Evolutionary conservation across 1,140 invertebrate species (phyloP).

Genomic region (Aricia agestis): DNA sequence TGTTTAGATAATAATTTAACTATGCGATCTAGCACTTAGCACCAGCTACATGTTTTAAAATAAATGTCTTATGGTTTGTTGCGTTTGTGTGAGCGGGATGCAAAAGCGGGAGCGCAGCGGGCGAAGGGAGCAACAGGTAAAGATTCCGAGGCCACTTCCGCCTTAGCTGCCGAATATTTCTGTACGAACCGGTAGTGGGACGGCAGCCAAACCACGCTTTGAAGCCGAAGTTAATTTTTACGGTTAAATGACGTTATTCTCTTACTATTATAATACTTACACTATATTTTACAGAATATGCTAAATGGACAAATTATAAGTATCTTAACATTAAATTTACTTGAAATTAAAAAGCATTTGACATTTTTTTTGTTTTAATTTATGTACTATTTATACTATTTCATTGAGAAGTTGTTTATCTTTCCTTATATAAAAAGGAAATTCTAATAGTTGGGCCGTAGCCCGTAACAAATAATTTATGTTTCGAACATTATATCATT

Average conservation of each 20-base stretch:
- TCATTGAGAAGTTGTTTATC: no score
- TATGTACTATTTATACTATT: no score
- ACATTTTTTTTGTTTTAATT: no score
- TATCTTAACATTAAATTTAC: no score
- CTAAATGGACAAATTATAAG: no score
- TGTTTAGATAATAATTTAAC: constrained; percentile 40
- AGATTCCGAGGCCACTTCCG: constrained; percentile 76
- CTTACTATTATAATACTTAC: constrained; percentile 3
- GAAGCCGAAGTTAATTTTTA: constrained; percentile 19
- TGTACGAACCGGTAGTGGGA: constrained; percentile 75
- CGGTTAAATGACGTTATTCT: constrained; percentile 13
- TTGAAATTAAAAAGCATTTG: no score
- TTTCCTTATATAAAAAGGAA: no score
- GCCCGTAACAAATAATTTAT: neutral
- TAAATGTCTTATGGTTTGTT: constrained; percentile 26
- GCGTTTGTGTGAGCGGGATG: constrained; percentile 42
- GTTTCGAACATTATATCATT: constrained; percentile 48
- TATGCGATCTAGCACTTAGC: constrained; percentile 43
- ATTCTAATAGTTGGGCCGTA: no score
- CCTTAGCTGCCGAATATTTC: constrained; percentile 76
- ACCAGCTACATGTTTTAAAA: constrained; percentile 33
- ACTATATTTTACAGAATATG: no score
- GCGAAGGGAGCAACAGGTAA: constrained; percentile 75
- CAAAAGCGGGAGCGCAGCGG: constrained; percentile 51
- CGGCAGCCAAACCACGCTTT: constrained; percentile 52